Base-by-base conservation (phyloP, 2,888 invertebrate genomes). In the Polyommatus iphigenia region DNA sequence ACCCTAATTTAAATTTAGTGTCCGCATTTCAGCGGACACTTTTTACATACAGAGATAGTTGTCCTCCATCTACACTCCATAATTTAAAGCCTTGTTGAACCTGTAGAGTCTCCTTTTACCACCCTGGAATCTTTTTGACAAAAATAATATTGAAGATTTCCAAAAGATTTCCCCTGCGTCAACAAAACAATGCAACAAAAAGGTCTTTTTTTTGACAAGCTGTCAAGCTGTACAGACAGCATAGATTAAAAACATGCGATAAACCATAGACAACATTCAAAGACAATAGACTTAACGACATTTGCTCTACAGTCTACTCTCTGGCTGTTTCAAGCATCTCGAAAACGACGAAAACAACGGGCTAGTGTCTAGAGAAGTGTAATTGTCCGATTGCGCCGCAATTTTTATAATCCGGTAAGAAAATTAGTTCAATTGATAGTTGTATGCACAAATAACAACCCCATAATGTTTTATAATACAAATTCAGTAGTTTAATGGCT, bases 321-420 rank as follows among this genome's bases (percentile, higher is more conserved):
- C 86, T 88, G 87, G 89, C 90, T 92, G 91, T 90, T 91, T 90
- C 90, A 91, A 93, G 93, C 93, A 92, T 93, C 92, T 86, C 85
- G 86, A 87, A 87, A 87, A 86, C 87, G 83, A 92, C 90, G 92
- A 93, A 94, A 94, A 94, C 94, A 94, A 94, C 94, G 94, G 94
- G 91, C 89, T 90, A 91, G 92, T 92, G 94, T 95, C 94, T 92
- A 92, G 91, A 93, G 90, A 91, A 94, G 95, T 94, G 93, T 92
- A 94, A 95, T 95, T 94, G 94, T 94, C 93, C 94, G 95, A 95
- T 95, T 95, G 95, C 95, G 95, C 95, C 95, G 95, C 94, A 94
- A 94, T 91, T 92, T 90, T 91, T 90, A 89, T 91, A 90, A 89
- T 87, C 88, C 89, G 92, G 94, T 94, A 89, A 91, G 93, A 93